These are phyloP conservation scores for Amphipoea oculea DNA, from an alignment of 2,888 invertebrate species.

Conservation along the genomic window DNA sequence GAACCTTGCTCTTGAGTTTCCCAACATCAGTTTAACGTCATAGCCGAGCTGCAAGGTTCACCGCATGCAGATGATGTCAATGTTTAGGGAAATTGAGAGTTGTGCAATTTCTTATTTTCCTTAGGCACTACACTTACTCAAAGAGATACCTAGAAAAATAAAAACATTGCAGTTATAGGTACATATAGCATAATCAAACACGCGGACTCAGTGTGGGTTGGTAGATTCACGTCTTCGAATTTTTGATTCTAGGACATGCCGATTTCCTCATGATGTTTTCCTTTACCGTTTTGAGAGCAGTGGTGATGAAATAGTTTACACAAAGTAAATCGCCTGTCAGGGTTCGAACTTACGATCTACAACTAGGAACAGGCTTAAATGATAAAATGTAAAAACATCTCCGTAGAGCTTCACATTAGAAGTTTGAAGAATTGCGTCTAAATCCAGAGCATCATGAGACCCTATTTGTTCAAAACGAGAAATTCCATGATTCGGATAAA, in stretches of 20 bases:
- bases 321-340: too few relatives aligned
- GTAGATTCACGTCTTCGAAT: too few relatives aligned
- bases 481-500: not conserved
- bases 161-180: not conserved
- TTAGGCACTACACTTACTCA: not conserved
- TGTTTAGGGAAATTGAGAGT: constrained; percentile 16
- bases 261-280: too few relatives aligned
- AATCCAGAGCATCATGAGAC: not conserved
- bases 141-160: not conserved
- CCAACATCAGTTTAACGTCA: not conserved
- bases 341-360: too few relatives aligned
- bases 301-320: too few relatives aligned
- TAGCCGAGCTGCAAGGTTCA: not conserved
- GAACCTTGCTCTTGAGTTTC: constrained; percentile 14
- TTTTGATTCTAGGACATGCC: too few relatives aligned
- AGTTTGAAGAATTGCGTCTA: not conserved
- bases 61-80: constrained; percentile 15
- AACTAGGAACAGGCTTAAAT: not conserved
- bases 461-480: not conserved
- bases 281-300: too few relatives aligned
- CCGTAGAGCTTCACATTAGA: not conserved
- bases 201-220: too few relatives aligned
- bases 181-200: too few relatives aligned
- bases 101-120: not conserved
- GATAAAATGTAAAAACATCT: not conserved